phyloP scores from a whole-genome alignment of 2,113 vertebrate genomes.

The Thymallus thymallus region DNA sequence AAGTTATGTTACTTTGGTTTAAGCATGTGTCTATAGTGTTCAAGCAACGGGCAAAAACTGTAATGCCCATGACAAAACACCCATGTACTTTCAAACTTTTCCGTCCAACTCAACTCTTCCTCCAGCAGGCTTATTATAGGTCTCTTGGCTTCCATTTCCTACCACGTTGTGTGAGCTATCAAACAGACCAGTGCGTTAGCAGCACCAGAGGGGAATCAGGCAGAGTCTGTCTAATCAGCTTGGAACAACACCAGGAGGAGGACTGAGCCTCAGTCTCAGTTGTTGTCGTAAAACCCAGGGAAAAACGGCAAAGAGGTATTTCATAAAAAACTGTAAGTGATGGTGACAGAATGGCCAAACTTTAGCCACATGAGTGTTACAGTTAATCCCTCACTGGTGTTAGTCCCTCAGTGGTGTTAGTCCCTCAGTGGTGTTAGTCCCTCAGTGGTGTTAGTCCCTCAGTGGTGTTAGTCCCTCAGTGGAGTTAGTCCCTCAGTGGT shows the following conservation, averaged over 20 bases:
- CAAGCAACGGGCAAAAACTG: too few species aligned
- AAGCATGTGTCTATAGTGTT: too few species aligned
- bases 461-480: neutral
- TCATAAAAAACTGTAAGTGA: neutral
- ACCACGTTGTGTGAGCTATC: constrained; percentile 33
- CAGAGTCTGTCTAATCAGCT: too few species aligned
- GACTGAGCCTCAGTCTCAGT: too few species aligned
- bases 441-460: too few species aligned
- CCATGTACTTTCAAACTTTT: neutral
- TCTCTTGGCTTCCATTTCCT: constrained; percentile 52
- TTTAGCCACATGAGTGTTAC: neutral
- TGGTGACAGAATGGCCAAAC: neutral
- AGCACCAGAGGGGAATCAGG: too few species aligned
- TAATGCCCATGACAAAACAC: too few species aligned
- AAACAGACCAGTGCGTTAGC: constrained; percentile 35
- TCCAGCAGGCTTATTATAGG: constrained; percentile 31
- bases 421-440: neutral
- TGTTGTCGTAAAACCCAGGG: too few species aligned
- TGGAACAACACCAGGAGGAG: too few species aligned
- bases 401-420: neutral
- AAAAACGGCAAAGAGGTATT: too few species aligned
- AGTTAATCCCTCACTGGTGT: too few species aligned
- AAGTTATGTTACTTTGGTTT: too few species aligned
- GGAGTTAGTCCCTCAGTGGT: fast-evolving
- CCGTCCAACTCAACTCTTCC: neutral